These are phyloP conservation scores for Thecophora atra DNA, from an alignment of 2,888 invertebrate genomes.

Conservation along the genomic window DNA sequence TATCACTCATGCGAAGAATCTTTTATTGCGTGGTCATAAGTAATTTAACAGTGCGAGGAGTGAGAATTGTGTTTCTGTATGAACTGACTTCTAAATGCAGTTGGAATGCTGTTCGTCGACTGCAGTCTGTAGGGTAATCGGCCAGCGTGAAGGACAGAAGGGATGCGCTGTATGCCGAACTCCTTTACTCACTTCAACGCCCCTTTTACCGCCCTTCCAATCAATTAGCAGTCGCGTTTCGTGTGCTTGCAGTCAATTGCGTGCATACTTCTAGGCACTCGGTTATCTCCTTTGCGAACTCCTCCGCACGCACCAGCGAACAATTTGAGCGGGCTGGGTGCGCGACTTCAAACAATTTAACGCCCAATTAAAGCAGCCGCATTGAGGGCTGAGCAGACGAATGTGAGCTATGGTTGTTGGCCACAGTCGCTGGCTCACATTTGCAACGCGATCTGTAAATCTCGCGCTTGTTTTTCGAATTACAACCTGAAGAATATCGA, in stretches of 20 bases:
- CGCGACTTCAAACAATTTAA: constrained; percentile 10
- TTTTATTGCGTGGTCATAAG: constrained; percentile 2
- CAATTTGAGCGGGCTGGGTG: neutral
- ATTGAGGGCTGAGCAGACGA: neutral
- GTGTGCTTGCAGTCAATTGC: constrained; percentile 11
- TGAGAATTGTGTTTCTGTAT: no score
- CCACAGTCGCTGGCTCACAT: constrained; percentile 6
- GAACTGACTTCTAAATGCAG: no score
- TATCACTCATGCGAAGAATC: neutral
- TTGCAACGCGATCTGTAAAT: constrained; percentile 8
- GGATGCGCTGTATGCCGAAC: no score
- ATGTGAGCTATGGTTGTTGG: neutral
- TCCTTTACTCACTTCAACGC: neutral
- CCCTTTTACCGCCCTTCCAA: neutral
- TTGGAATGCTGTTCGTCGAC: neutral
- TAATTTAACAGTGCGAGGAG: no score
- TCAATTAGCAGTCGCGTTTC: constrained; percentile 17
- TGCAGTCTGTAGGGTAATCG: neutral
- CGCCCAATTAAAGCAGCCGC: constrained; percentile 2
- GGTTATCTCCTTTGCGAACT: neutral
- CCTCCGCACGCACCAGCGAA: neutral
- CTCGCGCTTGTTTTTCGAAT: constrained; percentile 20
- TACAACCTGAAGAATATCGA: constrained; percentile 17
- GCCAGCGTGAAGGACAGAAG: neutral
- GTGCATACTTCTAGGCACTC: constrained; percentile 23